Percentiles rank a stretch among this genome's conserved stretches.
Evolutionary conservation across 2,797 vertebrate species (phyloP).

Genomic region (Pyrocephalus nanus): DNA sequence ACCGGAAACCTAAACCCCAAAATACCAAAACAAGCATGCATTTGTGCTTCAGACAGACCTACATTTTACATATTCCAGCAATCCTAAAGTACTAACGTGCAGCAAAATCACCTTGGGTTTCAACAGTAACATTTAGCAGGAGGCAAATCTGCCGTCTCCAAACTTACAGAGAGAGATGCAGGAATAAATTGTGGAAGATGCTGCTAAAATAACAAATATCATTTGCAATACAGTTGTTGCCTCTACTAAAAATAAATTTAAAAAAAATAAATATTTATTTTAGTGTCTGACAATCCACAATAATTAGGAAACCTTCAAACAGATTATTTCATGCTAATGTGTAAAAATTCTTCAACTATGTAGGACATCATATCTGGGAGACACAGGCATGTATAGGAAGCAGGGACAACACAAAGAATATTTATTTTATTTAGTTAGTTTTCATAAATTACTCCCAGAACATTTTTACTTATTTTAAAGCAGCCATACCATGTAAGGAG

Average conservation of each 20-base stretch:
- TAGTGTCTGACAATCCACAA: background rate
- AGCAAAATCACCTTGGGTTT: constrained; percentile 23
- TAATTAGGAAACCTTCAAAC: background rate
- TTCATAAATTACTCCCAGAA: background rate
- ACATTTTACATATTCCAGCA: constrained; percentile 33
- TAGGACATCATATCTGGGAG: background rate
- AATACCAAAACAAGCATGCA: constrained; percentile 44
- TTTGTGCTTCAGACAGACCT: constrained; percentile 41
- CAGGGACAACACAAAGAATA: background rate
- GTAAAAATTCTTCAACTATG: background rate
- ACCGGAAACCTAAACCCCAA: constrained; percentile 23
- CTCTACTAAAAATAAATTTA: background rate
- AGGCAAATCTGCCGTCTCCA: background rate
- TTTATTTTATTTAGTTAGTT: background rate
- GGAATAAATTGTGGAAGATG: background rate
- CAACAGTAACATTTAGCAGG: background rate
- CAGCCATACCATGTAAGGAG: background rate
- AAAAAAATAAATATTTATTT: background rate
- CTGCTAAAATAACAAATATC: background rate
- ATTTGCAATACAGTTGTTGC: background rate
- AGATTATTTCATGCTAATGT: background rate
- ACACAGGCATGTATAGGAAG: background rate
- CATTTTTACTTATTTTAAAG: background rate
- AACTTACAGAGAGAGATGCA: background rate
- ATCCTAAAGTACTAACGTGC: background rate